Conservation (phyloP, 1,140 invertebrate genomes). For the Saccostrea glomerata region DNA sequence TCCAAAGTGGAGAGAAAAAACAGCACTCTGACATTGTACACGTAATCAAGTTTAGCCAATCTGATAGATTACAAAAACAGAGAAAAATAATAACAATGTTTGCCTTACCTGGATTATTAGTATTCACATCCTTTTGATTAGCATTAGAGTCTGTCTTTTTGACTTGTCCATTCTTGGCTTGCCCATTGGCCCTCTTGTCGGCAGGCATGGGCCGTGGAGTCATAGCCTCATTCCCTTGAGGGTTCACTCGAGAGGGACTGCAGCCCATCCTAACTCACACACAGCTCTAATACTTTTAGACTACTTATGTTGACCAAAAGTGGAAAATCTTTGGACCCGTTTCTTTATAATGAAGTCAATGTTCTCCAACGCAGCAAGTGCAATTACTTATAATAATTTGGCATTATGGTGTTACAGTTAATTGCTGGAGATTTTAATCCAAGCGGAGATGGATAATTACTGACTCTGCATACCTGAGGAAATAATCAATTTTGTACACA, state of each 20-base stretch:
- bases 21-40: too few species aligned
- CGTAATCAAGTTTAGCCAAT: too few species aligned
- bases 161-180: conserved; percentile 26
- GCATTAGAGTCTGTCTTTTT: conserved; percentile 57
- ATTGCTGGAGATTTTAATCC: conserved; percentile 30
- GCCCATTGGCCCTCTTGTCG: conserved; percentile 24
- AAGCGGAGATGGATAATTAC: not conserved
- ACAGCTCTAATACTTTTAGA: not conserved
- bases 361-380: not conserved
- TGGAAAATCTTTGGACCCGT: not conserved
- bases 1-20: too few species aligned
- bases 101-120: conserved; percentile 56
- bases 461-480: not conserved
- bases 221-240: conserved; percentile 33
- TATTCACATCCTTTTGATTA: conserved; percentile 46
- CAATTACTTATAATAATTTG: conserved; percentile 5
- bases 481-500: conserved; percentile 27
- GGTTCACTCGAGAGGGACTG: conserved; percentile 54
- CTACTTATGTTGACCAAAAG: not conserved
- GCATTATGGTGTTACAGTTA: not conserved
- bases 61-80: too few species aligned
- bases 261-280: conserved; percentile 54
- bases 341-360: not conserved
- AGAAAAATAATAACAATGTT: too few species aligned
- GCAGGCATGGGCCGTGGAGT: conserved; percentile 39